A percentile compares a stretch with the other conserved stretches of the same genome.
phyloP scores from a whole-genome alignment of 2,888 invertebrate genomes.

The Drosophila prostipennis region DNA sequence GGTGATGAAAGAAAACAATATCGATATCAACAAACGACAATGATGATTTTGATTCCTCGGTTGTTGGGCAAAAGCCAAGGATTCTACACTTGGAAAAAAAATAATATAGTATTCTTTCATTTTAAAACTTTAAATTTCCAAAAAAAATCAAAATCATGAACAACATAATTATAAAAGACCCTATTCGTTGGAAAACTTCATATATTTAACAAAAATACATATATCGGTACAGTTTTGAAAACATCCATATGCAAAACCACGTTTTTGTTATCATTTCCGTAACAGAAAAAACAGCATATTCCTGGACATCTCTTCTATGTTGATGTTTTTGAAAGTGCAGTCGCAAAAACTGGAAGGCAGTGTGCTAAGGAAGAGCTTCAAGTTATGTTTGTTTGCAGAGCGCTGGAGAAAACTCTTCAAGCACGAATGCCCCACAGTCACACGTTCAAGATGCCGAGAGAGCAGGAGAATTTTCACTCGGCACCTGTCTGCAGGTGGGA shows the following conservation, averaged over 20 bases:
- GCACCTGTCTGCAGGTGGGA: conserved; percentile 56
- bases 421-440: conserved; percentile 76
- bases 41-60: conserved; percentile 6
- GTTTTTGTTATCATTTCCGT: background rate
- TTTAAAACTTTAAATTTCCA: too few species aligned
- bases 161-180: too few species aligned
- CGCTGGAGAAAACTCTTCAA: conserved; percentile 70
- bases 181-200: too few species aligned
- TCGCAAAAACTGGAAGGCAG: conserved; percentile 34
- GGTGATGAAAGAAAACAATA: conserved; percentile 21
- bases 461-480: conserved; percentile 43
- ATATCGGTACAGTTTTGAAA: background rate
- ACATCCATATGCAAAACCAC: background rate
- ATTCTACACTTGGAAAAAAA: background rate
- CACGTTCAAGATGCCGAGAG: conserved; percentile 62
- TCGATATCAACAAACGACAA: conserved; percentile 18
- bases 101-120: too few species aligned
- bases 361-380: conserved; percentile 38
- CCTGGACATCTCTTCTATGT: background rate
- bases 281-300: background rate
- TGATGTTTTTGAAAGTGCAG: conserved; percentile 12
- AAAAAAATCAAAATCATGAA: too few species aligned
- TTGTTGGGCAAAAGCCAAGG: conserved; percentile 7
- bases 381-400: conserved; percentile 69
- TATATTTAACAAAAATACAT: too few species aligned